Evolutionary conservation across 2,113 vertebrate species (phyloP), one percentile per base, ranked within the genome.

Genomic region (Fulica atra): DNA sequence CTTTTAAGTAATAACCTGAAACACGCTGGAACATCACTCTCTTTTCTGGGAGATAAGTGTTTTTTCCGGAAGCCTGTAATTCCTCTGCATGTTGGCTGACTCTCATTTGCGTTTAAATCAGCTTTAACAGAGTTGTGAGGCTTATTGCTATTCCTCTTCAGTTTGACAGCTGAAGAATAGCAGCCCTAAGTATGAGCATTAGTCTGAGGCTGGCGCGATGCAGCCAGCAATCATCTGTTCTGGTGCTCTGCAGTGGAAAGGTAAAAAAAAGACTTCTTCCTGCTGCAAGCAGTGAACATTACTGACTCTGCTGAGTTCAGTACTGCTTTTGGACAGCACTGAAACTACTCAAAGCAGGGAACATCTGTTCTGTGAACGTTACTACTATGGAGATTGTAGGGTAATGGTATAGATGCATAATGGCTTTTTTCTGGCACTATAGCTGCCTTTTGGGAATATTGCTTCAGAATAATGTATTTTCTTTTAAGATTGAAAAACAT

Each of bases 151-250:
- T 86, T 93, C 70, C 40, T 82, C 48, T 80, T 89, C 29, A 33
- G 77, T 88, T 86, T 95, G 92, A 89, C 83, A 92, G 70, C 54
- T 92, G 93, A 94, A 79, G 54, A 86, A 51, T 10, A 71, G 81
- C 69, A 89, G 63, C 77, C 2, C 0, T 54, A 50, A 81, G 57
- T 63, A 56, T 23, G 61, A 91, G 48, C 53, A 15, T 92, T 56
- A 89, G 77, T 24, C 79, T 76, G 4, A 68, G 48, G 70, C 61
- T 94, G 79, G 54, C 11, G 5, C 54, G 86, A 10, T 1, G 1
- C 42, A 77, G 71, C 89, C 80, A 81, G 20, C 54, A 68, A 17
- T 70, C 53, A 50, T 71, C 89, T 96, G 51, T 92, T 82, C 85
- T 76, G 26, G 48, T 68, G 40, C 11, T 50, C 29, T 65, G 76